Conservation (phyloP, 2,113 vertebrate genomes). For the Capra hircus region DNA sequence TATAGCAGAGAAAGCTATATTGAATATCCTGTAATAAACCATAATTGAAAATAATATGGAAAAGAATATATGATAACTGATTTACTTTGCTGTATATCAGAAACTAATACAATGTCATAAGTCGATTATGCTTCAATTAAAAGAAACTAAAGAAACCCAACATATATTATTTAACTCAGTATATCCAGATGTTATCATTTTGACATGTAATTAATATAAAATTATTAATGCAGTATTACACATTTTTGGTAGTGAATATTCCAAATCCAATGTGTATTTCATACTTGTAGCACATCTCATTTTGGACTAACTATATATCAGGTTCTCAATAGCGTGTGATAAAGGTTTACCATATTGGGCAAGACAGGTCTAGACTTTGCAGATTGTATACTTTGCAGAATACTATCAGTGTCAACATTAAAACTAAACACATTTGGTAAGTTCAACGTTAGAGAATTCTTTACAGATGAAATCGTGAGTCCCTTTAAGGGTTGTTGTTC, state of each 20-base stretch:
- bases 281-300: background rate
- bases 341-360: background rate
- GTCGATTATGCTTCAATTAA: background rate
- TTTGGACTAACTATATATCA: background rate
- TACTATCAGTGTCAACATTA: background rate
- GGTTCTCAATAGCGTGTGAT: background rate
- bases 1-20: background rate
- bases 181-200: background rate
- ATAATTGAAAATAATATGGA: background rate
- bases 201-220: background rate
- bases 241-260: background rate
- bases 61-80: background rate
- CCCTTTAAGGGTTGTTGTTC: background rate
- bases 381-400: background rate
- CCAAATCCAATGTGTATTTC: background rate
- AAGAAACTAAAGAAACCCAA: background rate
- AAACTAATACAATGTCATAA: background rate
- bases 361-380: background rate
- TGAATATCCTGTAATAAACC: background rate
- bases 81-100: background rate
- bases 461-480: background rate
- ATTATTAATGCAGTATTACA: background rate
- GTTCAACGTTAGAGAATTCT: background rate
- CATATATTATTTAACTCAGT: background rate
- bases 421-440: constrained; percentile 8